Evolutionary conservation across 1,140 invertebrate genomes (phyloP).

Genomic region (Lutraria rhynchaena): DNA sequence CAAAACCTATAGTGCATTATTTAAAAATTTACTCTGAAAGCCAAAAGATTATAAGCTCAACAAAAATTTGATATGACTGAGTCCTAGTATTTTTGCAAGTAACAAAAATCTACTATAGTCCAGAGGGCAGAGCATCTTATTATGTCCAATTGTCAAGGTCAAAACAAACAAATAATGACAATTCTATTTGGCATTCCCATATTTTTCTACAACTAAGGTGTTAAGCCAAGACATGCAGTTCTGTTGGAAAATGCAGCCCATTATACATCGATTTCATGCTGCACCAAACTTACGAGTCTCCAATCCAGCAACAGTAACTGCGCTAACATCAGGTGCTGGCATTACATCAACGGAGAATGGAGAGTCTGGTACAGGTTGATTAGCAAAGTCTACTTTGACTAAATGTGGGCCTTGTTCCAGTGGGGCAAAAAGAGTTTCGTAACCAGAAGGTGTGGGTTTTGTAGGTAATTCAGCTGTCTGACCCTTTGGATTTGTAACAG

Average conservation of each 20-base stretch:
- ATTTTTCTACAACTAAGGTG: slow-evolving; percentile 2
- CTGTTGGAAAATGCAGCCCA: background rate
- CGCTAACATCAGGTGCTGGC: slow-evolving; percentile 63
- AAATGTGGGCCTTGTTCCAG: slow-evolving; percentile 87
- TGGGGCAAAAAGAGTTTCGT: slow-evolving; percentile 91
- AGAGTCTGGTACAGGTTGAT: slow-evolving; percentile 74
- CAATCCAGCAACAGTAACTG: slow-evolving; percentile 86
- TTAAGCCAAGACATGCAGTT: slow-evolving; percentile 14
- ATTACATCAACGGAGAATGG: slow-evolving; percentile 75
- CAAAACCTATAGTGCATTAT: too few species aligned
- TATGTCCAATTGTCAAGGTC: too few species aligned
- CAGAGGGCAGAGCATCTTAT: too few species aligned
- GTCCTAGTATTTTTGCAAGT: too few species aligned
- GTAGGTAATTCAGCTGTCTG: slow-evolving; percentile 85
- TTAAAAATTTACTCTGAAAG: too few species aligned
- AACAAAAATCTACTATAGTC: too few species aligned
- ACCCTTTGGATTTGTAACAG: slow-evolving; percentile 79
- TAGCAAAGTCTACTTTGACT: slow-evolving; percentile 77
- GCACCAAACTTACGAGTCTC: slow-evolving; percentile 57
- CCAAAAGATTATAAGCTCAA: too few species aligned
- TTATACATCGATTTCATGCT: slow-evolving; percentile 23
- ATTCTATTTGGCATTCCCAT: slow-evolving; percentile 10
- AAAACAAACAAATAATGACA: too few species aligned
- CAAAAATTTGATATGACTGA: too few species aligned
- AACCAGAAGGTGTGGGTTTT: slow-evolving; percentile 87